phyloP scores from a whole-genome alignment of 1,140 invertebrate species.

The Drosophila sturtevanti region DNA sequence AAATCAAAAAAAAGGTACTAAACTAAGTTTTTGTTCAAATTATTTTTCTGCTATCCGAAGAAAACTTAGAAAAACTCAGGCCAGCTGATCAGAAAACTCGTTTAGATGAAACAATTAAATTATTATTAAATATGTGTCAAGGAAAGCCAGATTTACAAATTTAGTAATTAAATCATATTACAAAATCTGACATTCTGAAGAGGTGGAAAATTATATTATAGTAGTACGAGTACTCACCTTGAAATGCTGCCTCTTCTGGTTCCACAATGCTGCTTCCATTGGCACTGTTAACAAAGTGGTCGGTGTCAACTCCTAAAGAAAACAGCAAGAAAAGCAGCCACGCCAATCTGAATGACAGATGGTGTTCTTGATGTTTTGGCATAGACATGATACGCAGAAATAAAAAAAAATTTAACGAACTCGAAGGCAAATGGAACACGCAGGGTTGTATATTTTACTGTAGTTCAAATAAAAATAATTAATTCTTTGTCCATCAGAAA shows the following conservation, averaged over 20 bases:
- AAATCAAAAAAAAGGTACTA: no score
- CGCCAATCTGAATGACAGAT: slow-evolving; percentile 4
- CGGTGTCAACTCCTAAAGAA: slow-evolving; percentile 9
- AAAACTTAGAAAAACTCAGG: no score
- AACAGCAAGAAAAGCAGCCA: slow-evolving; percentile 53
- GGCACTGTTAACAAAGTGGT: slow-evolving; percentile 27
- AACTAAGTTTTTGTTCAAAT: no score
- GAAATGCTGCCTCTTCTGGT: slow-evolving; percentile 84
- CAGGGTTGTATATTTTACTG: neutral
- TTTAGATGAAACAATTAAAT: neutral
- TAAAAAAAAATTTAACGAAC: neutral
- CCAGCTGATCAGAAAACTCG: neutral
- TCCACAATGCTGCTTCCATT: slow-evolving; percentile 54
- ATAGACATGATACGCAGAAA: neutral
- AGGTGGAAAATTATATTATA: no score
- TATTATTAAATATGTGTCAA: no score
- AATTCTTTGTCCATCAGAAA: neutral
- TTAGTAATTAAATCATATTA: no score
- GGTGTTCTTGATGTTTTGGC: neutral
- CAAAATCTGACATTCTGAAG: no score
- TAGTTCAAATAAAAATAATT: neutral
- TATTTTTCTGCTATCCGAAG: no score
- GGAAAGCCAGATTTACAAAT: no score
- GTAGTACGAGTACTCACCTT: slow-evolving; percentile 83
- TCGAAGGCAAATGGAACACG: neutral